Conservation (phyloP, 2,113 vertebrate species). For the Onychostoma macrolepis region DNA sequence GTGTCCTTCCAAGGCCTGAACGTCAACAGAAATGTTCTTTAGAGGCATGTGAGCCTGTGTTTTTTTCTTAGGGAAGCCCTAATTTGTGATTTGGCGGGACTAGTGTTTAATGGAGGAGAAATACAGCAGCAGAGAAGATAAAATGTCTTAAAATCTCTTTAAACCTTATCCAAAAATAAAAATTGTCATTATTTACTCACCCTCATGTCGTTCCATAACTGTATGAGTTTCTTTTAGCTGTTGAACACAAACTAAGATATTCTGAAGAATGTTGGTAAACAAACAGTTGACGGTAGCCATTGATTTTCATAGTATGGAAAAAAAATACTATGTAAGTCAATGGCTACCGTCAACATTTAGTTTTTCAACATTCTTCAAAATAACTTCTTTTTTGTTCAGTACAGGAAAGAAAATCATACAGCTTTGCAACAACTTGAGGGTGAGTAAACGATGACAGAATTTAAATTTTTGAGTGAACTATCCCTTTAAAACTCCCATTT, state of each 20-base stretch:
- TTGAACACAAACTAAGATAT: not conserved
- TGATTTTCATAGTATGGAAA: not conserved
- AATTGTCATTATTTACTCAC: not conserved
- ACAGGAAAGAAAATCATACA: not conserved
- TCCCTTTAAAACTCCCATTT: not conserved
- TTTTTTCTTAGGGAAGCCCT: conserved; percentile 16
- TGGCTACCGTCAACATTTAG: not conserved
- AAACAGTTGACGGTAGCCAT: not conserved
- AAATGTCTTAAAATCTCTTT: not conserved
- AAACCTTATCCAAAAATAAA: not conserved
- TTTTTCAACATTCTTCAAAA: no score
- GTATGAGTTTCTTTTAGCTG: not conserved
- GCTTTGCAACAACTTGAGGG: no score
- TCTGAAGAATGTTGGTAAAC: not conserved
- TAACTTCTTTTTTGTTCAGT: no score
- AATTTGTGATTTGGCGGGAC: not conserved
- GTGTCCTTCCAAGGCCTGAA: conserved; percentile 31
- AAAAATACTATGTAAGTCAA: not conserved
- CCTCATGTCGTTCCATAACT: not conserved
- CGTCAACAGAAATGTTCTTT: conserved; percentile 25
- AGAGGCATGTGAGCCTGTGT: not conserved
- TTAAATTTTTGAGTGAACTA: not conserved
- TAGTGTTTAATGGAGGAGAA: not conserved
- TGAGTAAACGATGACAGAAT: no score
- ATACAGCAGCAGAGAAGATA: not conserved